Base-by-base conservation (phyloP, 1,140 invertebrate species). In the Zaprionus ornatus region DNA sequence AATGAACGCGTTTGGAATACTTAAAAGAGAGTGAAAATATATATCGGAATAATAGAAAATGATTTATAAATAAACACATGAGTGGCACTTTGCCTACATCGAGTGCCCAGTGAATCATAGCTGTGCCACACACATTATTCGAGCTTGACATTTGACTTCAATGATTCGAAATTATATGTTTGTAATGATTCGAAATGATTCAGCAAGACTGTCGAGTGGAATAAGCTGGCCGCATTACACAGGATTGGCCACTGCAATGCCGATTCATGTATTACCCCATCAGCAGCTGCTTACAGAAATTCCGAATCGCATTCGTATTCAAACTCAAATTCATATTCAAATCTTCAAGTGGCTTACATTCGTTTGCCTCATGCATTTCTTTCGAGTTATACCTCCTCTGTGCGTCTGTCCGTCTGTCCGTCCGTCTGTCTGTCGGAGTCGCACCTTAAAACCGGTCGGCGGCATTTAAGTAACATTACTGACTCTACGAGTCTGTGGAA, bases 361-460 rank as follows among this genome's bases (percentile, higher is more conserved):
- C 54, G 45, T 79, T 27, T 45, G 29, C 23, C 25, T 67, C 60
- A 61, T 71, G 54, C 59, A 73, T 73, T 74, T 69, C 65, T 74
- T 69, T 68, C 45, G 52, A 64, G 50, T 15, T n/a, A 32, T 32
- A 32, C 15, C 62, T 61, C 21, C 54, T 71, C 63, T 62, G 12
- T 42, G 70, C 45, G 15, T 10, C 54, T 63, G 62, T 13, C 65
- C 55, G 29, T 32, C 50, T 78, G 63, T 45, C 6, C 7, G 63
- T 40, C 74, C 35, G 25, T n/a, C n/a, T n/a, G n/a, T n/a, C n/a
- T n/a, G 68, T 25, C 68, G 56, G 48, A 64, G 74, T 77, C 83
- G 84, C 83, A 87, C 83, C 83, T 84, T 84, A 84, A 88, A 87
- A 87, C 84, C 80, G 80, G 83, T 74, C 65, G 56, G 48, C 80